A percentile compares a stretch with the other conserved stretches of the same genome.
Evolutionary conservation across 1,140 invertebrate species (phyloP).

Genomic region (Cherax destructor): DNA sequence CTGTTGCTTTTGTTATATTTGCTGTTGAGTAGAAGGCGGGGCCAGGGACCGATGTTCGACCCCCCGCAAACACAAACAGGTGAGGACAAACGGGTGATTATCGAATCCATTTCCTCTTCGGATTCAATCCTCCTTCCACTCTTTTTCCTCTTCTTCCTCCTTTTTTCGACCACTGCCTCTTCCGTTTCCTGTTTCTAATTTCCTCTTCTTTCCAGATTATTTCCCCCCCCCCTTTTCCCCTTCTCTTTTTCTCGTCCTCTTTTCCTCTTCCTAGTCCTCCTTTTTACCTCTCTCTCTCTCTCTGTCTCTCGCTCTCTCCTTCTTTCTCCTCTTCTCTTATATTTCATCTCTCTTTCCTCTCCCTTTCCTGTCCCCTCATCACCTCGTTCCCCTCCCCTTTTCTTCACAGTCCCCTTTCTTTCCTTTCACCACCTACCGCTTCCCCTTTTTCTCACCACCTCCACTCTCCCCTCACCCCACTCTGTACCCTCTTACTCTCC

Average conservation of each 20-base stretch:
- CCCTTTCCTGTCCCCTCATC: background rate
- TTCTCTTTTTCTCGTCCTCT: background rate
- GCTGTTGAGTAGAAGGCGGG: too few species aligned
- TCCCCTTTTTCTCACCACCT: background rate
- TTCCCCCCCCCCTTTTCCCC: too few species aligned
- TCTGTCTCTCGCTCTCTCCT: background rate
- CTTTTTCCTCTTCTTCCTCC: too few species aligned
- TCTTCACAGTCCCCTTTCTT: background rate
- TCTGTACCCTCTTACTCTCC: background rate
- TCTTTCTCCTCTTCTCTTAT: background rate
- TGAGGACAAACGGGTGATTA: too few species aligned
- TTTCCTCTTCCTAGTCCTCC: background rate
- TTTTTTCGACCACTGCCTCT: too few species aligned
- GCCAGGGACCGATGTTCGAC: too few species aligned
- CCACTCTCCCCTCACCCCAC: background rate
- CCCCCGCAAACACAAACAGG: too few species aligned
- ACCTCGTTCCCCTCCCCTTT: background rate
- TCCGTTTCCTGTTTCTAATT: too few species aligned
- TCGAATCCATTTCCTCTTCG: too few species aligned
- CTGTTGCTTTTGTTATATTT: too few species aligned
- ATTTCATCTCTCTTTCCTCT: background rate
- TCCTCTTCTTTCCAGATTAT: too few species aligned
- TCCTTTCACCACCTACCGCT: background rate
- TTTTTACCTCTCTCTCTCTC: background rate
- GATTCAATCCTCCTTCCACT: too few species aligned